phyloP scores from a whole-genome alignment of 2,888 invertebrate species.

The Dasysyrphus albostriatus region DNA sequence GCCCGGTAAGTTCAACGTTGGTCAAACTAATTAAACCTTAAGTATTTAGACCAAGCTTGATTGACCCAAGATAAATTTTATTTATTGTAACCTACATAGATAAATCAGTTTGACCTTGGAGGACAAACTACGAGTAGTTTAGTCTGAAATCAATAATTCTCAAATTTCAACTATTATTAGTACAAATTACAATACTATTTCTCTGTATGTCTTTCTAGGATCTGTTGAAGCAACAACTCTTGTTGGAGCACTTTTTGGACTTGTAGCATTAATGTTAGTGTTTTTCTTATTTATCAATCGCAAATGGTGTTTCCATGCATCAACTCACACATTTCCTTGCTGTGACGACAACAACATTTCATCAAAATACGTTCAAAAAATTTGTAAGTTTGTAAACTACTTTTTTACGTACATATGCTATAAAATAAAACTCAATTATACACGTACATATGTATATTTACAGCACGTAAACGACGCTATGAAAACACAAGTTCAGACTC shows the following conservation, averaged over 20 bases:
- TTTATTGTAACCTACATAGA: no score
- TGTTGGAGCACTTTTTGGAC: constrained; percentile 93
- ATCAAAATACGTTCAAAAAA: constrained; percentile 83
- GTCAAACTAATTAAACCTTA: no score
- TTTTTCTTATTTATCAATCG: constrained; percentile 94
- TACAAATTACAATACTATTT: neutral
- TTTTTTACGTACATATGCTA: no score
- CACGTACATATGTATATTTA: constrained; percentile 27
- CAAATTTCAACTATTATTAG: no score
- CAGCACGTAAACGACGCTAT: constrained; percentile 82
- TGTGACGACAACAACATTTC: constrained; percentile 85
- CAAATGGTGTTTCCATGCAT: constrained; percentile 87
- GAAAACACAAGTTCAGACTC: constrained; percentile 88
- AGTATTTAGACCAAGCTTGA: no score
- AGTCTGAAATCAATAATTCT: no score
- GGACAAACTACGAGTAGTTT: no score
- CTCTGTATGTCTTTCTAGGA: constrained; percentile 78
- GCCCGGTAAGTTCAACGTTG: no score
- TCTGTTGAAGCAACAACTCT: constrained; percentile 93
- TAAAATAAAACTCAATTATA: neutral
- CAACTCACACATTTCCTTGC: constrained; percentile 86
- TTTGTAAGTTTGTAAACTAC: constrained; percentile 82
- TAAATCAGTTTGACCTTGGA: no score
- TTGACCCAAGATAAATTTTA: no score
- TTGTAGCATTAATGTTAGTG: constrained; percentile 92